Conservation (phyloP, 2,888 invertebrate species). For the Metalampra italica region DNA sequence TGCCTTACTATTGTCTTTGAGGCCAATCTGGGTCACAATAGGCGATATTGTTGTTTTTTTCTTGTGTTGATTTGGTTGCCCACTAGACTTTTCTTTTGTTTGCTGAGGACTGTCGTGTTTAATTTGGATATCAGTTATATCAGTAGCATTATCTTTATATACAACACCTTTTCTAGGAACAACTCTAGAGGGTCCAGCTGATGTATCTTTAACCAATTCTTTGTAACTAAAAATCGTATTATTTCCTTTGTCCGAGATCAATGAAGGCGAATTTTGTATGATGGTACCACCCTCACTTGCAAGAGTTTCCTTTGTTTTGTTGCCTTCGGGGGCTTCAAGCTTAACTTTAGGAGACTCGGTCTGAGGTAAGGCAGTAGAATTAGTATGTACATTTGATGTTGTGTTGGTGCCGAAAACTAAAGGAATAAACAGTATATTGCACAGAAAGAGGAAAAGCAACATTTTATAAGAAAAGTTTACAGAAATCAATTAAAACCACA, state of each 20-base stretch:
- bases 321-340: conserved; percentile 5
- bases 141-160: conserved; percentile 14
- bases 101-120: conserved; percentile 2
- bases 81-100: conserved; percentile 3
- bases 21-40: not conserved
- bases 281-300: conserved; percentile 50
- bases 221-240: conserved; percentile 33
- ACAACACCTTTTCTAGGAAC: conserved; percentile 43
- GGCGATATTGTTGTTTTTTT: not conserved
- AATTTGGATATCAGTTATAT: not conserved
- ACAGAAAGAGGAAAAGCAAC: conserved; percentile 28
- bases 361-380: conserved; percentile 1
- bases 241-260: conserved; percentile 37
- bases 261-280: conserved; percentile 27
- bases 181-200: conserved; percentile 20
- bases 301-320: conserved; percentile 32
- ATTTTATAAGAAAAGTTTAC: conserved; percentile 24
- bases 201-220: conserved; percentile 41
- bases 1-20: conserved; percentile 8
- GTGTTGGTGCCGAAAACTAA: conserved; percentile 22
- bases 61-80: conserved; percentile 1
- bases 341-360: not conserved
- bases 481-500: not conserved
- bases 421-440: conserved; percentile 30
- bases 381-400: conserved; percentile 17